Percentiles rank a stretch among this genome's conserved stretches.
phyloP scores from a whole-genome alignment of 2,113 vertebrate species.

The Puntigrus tetrazona region DNA sequence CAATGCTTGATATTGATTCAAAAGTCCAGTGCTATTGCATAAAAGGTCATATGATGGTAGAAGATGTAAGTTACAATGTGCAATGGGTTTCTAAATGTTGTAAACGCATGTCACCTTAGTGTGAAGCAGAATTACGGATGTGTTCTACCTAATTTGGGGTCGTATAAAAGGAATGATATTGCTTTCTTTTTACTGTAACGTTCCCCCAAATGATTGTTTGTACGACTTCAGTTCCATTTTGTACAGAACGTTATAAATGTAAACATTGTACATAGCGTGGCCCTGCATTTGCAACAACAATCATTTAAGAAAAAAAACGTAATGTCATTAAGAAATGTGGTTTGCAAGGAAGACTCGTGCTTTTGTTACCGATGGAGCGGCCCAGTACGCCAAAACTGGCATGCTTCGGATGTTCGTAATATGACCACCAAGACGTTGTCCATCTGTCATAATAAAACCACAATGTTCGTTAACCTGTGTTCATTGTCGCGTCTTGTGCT shows the following conservation, averaged over 20 bases:
- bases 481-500: conserved; percentile 44
- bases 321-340: conserved; percentile 47
- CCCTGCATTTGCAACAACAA: conserved; percentile 77
- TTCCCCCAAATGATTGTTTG: conserved; percentile 73
- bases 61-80: conserved; percentile 70
- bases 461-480: conserved; percentile 65
- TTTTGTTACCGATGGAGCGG: conserved; percentile 60
- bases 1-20: conserved; percentile 71
- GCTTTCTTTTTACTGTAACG: conserved; percentile 73
- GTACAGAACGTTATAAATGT: conserved; percentile 78
- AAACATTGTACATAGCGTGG: conserved; percentile 79
- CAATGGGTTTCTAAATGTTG: conserved; percentile 76
- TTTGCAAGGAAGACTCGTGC: conserved; percentile 56
- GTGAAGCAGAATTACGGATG: conserved; percentile 67
- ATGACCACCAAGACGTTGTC: conserved; percentile 73
- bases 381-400: conserved; percentile 58
- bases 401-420: conserved; percentile 63
- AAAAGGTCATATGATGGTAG: conserved; percentile 68
- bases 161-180: conserved; percentile 63
- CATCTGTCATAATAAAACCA: conserved; percentile 81
- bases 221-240: conserved; percentile 73
- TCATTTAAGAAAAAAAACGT: conserved; percentile 59
- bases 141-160: conserved; percentile 60
- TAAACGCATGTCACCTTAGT: conserved; percentile 79
- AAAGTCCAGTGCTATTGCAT: conserved; percentile 51